Base-by-base conservation (phyloP, 1,140 invertebrate genomes). In the Globodera ellingtonae region DNA sequence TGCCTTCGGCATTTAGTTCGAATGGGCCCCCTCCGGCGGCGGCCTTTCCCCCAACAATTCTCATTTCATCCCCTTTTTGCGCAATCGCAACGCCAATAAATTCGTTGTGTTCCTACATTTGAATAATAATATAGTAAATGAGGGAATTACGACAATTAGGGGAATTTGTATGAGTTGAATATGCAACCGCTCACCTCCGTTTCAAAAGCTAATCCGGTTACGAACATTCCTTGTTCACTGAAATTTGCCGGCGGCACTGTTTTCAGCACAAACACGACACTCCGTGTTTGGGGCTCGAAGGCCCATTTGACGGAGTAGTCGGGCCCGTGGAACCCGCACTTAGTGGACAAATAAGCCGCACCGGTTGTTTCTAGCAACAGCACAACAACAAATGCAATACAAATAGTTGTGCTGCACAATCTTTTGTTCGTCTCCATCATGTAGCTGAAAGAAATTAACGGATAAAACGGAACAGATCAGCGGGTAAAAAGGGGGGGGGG, bases 221-320 rank as follows among this genome's bases (percentile, higher is more conserved):
- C 35, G 52, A n/a, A 24, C 13, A 24, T 79, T 24, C 56, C 69
- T 66, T 59, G 7, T n/a, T 47, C 46, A 21, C 52, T 35, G 21
- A 46, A 47, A 24, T 59, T 18, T 15, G 50, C 21, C 18, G 80
- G 80, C 15, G 56, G 15, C 59, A 44, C 87, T 79, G 83, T 59
- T 50, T 83, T 86, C 9, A 85, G 62, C 8, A 85, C 84, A 69
- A 85, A 85, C 8, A 85, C 85, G n/a, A 84, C 70, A 75, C 78
- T 86, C 66, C 67, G 72, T 24, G 66, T 84, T 44, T 71, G 48
- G 18, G 84, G 85, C 52, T 85, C 84, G 62, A 78, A 85, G 21
- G 84, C 84, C 84, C 84, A 85, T 81, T 85, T 77, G 6, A 85
- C 59, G 15, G 77, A 67, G 48, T 85, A 85, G 72, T 83, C 65